Evolutionary conservation across 1,140 invertebrate genomes (phyloP), one percentile per base, ranked within the genome.

Genomic region (Eueides isabella): DNA sequence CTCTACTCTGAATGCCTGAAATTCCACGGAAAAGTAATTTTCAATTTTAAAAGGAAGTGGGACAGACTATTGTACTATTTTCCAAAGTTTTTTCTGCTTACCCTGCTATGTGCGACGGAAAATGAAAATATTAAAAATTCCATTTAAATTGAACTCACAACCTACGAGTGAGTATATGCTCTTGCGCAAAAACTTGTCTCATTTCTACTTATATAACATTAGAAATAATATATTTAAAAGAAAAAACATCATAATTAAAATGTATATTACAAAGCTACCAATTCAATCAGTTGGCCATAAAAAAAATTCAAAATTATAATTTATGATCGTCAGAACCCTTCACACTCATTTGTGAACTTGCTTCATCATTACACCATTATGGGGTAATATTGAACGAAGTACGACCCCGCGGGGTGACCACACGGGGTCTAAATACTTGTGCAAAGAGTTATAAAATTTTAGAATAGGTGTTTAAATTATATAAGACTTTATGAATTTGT

Each of bases 321-420:
- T 74, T 64, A 74, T 69, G 61, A 74, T 65, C 12, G 67, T 11
- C 48, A 33, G 61, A 69, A 74, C 44, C 62, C 63, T 31, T 61
- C 31, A 79, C 81, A 82, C 83, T 86, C 79, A 77, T 76, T 81
- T 76, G 81, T 23, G 73, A 79, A 86, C 74, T 74, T 82, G 85
- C 86, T 84, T 81, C 74, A 84, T 90, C 86, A 90, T 88, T 86
- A 84, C 80, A 66, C 75, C 71, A 82, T 83, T 84, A 84, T 85
- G 79, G 78, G 78, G 82, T 81, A 85, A 80, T 79, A 85, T 80
- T 82, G 48, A 55, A 55, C 26, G n/a, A 44, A 55, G 16, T 78
- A 80, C 66, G 80, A 77, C 38, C 86, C 86, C 81, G 81, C 80
- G 80, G 85, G 80, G 83, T 31, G 44, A 63, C 82, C 67, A 71